Evolutionary conservation across 1,140 invertebrate species (phyloP), one percentile per base, ranked within the genome.

Genomic region (Zaprionus africanus): DNA sequence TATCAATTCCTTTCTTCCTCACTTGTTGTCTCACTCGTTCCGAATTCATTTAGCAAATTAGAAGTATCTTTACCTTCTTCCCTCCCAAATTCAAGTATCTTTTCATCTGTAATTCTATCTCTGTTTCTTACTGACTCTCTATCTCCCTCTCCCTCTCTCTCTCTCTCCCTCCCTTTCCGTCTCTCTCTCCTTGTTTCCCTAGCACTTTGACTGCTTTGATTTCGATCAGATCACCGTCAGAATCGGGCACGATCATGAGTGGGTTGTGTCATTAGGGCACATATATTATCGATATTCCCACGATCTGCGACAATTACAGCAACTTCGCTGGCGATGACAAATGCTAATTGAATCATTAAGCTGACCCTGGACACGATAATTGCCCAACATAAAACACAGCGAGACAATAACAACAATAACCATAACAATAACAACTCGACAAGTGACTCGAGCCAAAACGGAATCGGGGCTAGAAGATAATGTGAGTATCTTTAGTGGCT

Each of bases 341-440:
- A 87, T 87, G 84, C 85, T 87, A 87, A 87, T 87, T 87, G 84
- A 87, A 87, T 87, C 84, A 87, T 87, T 87, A 88, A 84, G 78
- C 59, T 87, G 85, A 87, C 84, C 83, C 83, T 87, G 83, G 46
- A 28, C 51, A 65, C 9, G 66, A 69, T 87, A 87, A 87, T 87
- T 87, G 82, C 68, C 77, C 80, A 88, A 86, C 83, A 86, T 86
- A 82, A 86, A 85, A 82, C 63, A 63, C 53, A 66, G 28, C 28
- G n/a, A 51, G 57, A 49, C 51, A 34, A 34, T 34, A 34, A 41
- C 41, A 17, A 46, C 28, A 31, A 28, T 28, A 28, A 28, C 7
- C 7, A 28, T 26, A 38, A 41, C 38, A 66, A 66, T 62, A 67
- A 66, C 65, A 82, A 76, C 61, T 51, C 22, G 38, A 57, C 41